A percentile compares a stretch with the other conserved stretches of the same genome.
Evolutionary conservation across 2,113 vertebrate genomes (phyloP).

Genomic region (Thalassoma bifasciatum): DNA sequence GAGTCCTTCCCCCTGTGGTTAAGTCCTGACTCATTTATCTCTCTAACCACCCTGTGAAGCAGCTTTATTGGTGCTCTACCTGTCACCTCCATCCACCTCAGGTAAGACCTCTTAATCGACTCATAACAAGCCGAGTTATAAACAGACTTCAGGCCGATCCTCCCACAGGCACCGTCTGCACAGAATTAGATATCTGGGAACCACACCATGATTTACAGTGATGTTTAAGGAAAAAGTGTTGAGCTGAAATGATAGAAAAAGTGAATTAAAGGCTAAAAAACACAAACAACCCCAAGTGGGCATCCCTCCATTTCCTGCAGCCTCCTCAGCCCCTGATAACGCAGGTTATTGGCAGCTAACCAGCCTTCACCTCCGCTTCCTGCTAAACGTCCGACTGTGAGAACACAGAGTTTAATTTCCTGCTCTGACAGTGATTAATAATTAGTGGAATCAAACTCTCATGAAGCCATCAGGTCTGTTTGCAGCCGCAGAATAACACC

Average conservation of each 20-base stretch:
- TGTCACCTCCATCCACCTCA: no score
- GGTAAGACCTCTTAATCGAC: no score
- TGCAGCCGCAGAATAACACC: neutral
- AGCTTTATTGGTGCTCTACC: no score
- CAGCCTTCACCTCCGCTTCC: neutral
- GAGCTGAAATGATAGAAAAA: neutral
- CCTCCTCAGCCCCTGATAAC: neutral
- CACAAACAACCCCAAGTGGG: neutral
- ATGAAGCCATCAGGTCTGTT: neutral
- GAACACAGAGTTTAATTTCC: conserved; percentile 26
- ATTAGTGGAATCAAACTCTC: neutral
- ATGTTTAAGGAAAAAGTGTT: no score
- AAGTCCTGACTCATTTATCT: no score
- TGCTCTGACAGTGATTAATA: conserved; percentile 12
- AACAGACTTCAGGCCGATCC: no score
- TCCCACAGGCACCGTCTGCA: no score
- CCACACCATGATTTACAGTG: no score
- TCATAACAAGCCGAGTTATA: no score
- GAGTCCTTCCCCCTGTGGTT: no score
- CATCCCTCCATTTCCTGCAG: neutral
- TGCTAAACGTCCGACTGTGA: neutral
- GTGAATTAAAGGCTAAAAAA: neutral
- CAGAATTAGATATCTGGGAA: no score
- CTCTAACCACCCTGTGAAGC: no score
- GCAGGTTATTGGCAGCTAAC: neutral